Evolutionary conservation across 2,113 vertebrate species (phyloP).

Genomic region (Helogale parvula): DNA sequence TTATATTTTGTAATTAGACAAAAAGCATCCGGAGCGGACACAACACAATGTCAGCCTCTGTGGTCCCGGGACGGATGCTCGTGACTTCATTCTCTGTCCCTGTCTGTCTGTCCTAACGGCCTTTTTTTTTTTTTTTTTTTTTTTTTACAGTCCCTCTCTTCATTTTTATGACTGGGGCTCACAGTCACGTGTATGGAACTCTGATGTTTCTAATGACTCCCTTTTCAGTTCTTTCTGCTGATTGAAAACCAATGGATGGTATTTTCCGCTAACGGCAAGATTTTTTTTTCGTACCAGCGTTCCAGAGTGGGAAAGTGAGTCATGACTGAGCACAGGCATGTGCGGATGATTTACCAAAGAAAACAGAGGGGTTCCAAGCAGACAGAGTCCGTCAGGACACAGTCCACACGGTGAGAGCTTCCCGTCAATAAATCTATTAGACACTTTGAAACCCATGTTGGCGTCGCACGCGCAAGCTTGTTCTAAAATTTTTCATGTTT

Average conservation of each 20-base stretch:
- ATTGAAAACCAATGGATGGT: background rate
- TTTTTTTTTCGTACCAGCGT: background rate
- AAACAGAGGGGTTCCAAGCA: background rate
- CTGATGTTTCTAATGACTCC: background rate
- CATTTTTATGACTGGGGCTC: background rate
- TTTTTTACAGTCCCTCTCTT: background rate
- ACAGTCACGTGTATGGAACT: rapidly evolving
- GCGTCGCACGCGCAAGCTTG: rapidly evolving
- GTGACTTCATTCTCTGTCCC: rapidly evolving
- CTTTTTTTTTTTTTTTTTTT: background rate
- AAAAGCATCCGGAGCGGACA: background rate
- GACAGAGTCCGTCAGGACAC: background rate
- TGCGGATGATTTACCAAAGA: background rate
- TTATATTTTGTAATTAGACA: background rate
- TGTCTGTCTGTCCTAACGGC: background rate
- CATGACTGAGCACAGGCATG: rapidly evolving
- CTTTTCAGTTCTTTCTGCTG: background rate
- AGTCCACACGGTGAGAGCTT: background rate
- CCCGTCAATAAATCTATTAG: background rate
- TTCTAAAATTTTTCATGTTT: too few relatives aligned
- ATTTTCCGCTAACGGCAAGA: background rate
- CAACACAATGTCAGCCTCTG: rapidly evolving
- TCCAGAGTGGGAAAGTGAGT: background rate
- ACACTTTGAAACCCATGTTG: background rate
- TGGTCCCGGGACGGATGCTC: rapidly evolving